phyloP scores from a whole-genome alignment of 2,797 vertebrate genomes.

The Epinephelus malabaricus region DNA sequence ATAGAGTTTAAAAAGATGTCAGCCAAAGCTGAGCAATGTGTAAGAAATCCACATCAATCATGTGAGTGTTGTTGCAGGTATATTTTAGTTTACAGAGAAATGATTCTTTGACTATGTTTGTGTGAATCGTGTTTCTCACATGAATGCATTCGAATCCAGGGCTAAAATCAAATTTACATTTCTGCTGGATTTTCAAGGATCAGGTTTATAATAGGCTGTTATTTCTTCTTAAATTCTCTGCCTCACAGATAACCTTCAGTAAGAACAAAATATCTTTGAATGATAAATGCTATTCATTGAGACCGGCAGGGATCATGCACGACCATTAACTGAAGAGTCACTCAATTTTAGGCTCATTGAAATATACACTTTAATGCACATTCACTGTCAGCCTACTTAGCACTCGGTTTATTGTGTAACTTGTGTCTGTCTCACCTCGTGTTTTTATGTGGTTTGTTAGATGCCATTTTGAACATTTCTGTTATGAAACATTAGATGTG shows the following conservation, averaged over 20 bases:
- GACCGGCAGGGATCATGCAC: background rate
- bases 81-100: too few species aligned
- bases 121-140: too few species aligned
- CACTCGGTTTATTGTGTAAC: background rate
- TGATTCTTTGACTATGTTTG: too few species aligned
- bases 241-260: background rate
- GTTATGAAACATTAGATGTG: constrained; percentile 3
- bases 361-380: background rate
- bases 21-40: too few species aligned
- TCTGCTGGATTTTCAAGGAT: background rate
- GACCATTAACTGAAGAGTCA: background rate
- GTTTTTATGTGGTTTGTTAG: background rate
- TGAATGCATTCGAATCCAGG: background rate
- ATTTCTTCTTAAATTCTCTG: background rate
- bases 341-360: background rate
- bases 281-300: background rate
- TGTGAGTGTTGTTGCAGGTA: too few species aligned
- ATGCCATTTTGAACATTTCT: background rate
- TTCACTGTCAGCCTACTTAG: background rate
- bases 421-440: background rate
- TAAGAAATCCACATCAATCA: too few species aligned
- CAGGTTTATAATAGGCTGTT: background rate
- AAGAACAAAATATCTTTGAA: background rate
- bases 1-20: too few species aligned
- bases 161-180: background rate